Base-by-base conservation (phyloP, 2,888 invertebrate species). In the Portevinia maculata region DNA sequence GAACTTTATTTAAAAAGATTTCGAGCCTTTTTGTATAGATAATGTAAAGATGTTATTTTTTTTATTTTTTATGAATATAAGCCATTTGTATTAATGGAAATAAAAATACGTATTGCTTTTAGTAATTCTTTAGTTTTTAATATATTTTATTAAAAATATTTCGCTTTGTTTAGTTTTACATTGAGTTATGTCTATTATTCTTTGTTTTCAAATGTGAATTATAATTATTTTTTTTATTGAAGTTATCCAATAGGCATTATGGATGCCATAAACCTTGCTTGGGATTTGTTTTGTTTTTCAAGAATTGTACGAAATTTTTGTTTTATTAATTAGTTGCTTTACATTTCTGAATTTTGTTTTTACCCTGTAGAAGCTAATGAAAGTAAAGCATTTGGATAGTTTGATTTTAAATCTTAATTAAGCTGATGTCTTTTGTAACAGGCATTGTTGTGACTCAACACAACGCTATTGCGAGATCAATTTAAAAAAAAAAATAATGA, bases 241-340 rank as follows among this genome's bases (percentile, higher is more conserved):
- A 60, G 15, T 50, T 39, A 41, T 64, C 13, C 15, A 59, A 21
- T 37, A 73, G 76, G 67, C 78, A 65, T 78, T 78, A 83, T 78
- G 78, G 78, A 83, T 78, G 83, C 83, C 83, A 83, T 83, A 83
- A 83, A 78, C 78, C 71, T 83, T 78, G 28, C 19, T 57, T 21
- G 24, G 46, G 67, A 13, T 17, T 60, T 8, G 15, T 24, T 37
- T 41, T 37, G 11, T 65, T 8, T 28, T 8, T 17, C 50, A 59
- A 46, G 37, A 48, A 15, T 48, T 48, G 13, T 41, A 28, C 39
- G 11, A 21, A 34, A 21, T 19, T 60, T 15, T 50, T 28, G 7
- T 53, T 30, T n/a, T 46, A 7, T 6, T 4, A n/a, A 2, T 55
- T 32, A 13, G n/a, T n/a, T n/a, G n/a, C n/a, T 3, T 19, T 15